Evolutionary conservation across 2,113 vertebrate genomes (phyloP).

Genomic region (Grus americana): DNA sequence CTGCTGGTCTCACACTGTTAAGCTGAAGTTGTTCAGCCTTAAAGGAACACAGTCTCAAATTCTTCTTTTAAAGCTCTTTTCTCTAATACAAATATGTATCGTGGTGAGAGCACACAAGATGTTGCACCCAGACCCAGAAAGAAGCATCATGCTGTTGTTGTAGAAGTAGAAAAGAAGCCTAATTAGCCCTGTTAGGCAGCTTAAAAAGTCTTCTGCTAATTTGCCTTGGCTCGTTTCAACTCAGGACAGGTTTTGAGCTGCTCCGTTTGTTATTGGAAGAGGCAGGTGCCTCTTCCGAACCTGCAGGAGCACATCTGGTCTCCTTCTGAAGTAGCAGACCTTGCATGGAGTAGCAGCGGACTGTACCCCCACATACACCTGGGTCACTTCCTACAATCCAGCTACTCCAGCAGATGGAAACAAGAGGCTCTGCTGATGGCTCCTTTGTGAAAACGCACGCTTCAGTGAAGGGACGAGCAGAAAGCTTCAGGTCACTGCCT

Average conservation of each 20-base stretch:
- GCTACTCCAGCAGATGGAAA: background rate
- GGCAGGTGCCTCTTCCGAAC: background rate
- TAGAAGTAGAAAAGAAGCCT: background rate
- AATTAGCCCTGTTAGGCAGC: background rate
- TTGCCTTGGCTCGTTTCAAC: background rate
- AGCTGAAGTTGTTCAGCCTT: background rate
- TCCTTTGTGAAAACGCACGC: background rate
- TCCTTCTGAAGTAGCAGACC: background rate
- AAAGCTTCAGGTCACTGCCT: background rate
- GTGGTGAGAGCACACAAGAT: background rate
- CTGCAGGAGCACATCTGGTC: background rate
- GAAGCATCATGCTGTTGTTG: background rate
- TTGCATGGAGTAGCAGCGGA: background rate
- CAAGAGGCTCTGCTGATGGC: background rate
- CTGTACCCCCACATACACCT: background rate
- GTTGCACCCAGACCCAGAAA: background rate
- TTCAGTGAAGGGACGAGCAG: background rate
- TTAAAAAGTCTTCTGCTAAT: background rate
- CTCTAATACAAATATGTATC: background rate
- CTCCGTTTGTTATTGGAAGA: background rate
- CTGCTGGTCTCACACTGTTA: background rate
- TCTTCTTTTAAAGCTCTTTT: background rate
- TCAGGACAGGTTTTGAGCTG: background rate
- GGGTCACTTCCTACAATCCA: background rate
- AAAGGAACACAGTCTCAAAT: background rate